These are phyloP conservation scores for Cylloceria caligata DNA, from an alignment of 2,888 invertebrate species.

Conservation along the genomic window DNA sequence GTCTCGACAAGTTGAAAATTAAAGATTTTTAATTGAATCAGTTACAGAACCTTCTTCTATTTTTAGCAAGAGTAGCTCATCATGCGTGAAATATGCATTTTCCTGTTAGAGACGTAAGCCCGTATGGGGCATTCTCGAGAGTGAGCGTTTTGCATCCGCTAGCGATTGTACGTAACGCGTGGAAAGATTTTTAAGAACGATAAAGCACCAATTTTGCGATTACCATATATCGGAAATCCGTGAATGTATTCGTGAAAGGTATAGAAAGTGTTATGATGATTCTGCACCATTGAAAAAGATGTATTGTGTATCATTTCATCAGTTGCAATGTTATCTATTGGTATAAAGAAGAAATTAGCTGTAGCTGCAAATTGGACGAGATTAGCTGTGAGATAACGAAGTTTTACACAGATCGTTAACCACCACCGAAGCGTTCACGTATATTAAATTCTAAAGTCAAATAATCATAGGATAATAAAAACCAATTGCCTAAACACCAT, in stretches of 20 bases:
- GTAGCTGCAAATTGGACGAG: constrained; percentile 24
- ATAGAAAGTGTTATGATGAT: constrained; percentile 37
- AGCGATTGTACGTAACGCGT: background rate
- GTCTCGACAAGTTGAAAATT: no score
- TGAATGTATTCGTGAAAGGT: constrained; percentile 12
- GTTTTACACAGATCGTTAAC: background rate
- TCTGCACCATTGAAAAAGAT: constrained; percentile 21
- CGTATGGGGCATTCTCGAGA: constrained; percentile 27
- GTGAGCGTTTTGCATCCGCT: constrained; percentile 43
- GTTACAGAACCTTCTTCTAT: background rate
- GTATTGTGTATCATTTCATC: background rate
- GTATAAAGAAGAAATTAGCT: background rate
- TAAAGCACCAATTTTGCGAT: constrained; percentile 20
- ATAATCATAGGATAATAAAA: constrained; percentile 33
- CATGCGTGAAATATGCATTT: background rate
- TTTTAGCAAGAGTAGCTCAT: background rate
- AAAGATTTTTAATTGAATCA: background rate
- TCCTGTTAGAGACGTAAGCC: background rate
- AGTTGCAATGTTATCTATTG: background rate
- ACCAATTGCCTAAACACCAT: constrained; percentile 31
- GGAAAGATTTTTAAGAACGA: constrained; percentile 2
- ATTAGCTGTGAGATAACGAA: constrained; percentile 19
- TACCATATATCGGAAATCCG: constrained; percentile 22
- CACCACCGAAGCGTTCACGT: background rate
- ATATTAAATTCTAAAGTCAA: constrained; percentile 6